Conservation (phyloP, 2,888 invertebrate species). For the Agonopterix arenella region DNA sequence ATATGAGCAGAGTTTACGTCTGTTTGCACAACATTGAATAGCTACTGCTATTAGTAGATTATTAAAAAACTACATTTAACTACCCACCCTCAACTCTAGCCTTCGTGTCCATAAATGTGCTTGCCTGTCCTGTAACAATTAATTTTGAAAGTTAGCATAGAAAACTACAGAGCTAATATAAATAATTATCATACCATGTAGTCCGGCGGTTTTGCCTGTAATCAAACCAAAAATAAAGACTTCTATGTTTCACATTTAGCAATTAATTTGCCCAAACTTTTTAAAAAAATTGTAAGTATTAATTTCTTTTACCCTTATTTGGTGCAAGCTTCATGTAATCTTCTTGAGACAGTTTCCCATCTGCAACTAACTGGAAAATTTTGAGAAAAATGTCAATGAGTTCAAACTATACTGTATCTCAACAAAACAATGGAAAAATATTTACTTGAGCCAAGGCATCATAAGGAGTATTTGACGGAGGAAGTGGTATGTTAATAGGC, state of each 20-base stretch:
- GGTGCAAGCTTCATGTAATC: constrained; percentile 66
- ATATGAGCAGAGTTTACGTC: no score
- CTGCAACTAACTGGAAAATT: constrained; percentile 67
- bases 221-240: constrained; percentile 4
- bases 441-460: constrained; percentile 69
- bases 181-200: constrained; percentile 6
- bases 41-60: background rate
- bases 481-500: constrained; percentile 6
- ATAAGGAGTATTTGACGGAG: constrained; percentile 30
- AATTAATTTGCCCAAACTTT: background rate
- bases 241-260: background rate
- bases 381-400: constrained; percentile 9
- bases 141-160: background rate
- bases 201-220: constrained; percentile 7
- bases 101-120: constrained; percentile 34
- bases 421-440: constrained; percentile 5
- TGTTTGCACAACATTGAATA: background rate
- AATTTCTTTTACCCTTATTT: constrained; percentile 47
- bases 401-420: background rate
- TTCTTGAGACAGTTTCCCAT: constrained; percentile 63
- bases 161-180: background rate
- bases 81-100: constrained; percentile 51
- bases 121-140: constrained; percentile 43
- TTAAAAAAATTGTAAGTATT: background rate
- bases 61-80: background rate